A percentile compares a stretch with the other conserved stretches of the same genome.
phyloP scores from a whole-genome alignment of 2,888 invertebrate species.

The Noctua janthe region DNA sequence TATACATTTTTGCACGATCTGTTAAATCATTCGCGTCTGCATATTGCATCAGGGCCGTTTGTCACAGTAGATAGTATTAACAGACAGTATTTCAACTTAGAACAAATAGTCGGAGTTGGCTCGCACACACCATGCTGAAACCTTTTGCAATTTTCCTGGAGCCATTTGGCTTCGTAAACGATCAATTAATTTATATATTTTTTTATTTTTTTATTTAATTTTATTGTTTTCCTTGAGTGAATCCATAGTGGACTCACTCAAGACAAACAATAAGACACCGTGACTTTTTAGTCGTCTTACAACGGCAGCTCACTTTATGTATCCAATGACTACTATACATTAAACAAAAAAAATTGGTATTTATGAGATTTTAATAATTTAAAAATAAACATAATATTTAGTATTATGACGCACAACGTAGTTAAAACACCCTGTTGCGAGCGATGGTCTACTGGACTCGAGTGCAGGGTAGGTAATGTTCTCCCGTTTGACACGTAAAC shows the following conservation, averaged over 20 bases:
- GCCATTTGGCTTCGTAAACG: neutral
- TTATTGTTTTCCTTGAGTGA: neutral
- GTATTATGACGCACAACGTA: too few relatives aligned
- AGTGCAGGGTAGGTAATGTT: too few relatives aligned
- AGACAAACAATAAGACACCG: too few relatives aligned
- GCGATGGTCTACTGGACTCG: too few relatives aligned
- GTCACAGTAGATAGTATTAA: neutral
- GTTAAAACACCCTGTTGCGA: too few relatives aligned
- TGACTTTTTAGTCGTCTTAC: too few relatives aligned
- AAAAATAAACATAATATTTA: too few relatives aligned
- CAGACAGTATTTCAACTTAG: neutral
- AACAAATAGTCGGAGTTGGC: neutral
- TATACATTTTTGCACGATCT: constrained; percentile 50
- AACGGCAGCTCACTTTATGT: too few relatives aligned
- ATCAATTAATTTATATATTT: neutral
- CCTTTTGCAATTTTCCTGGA: neutral
- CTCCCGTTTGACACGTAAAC: too few relatives aligned
- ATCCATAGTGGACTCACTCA: neutral
- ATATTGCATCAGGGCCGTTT: constrained; percentile 49
- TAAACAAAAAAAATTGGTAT: too few relatives aligned
- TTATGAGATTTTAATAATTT: too few relatives aligned
- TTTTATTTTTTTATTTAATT: neutral
- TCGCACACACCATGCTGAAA: neutral
- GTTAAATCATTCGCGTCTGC: constrained; percentile 50
- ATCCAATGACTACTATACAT: too few relatives aligned